Conservation (phyloP, 2,113 vertebrate species). For the Lycocorax pyrrhopterus region DNA sequence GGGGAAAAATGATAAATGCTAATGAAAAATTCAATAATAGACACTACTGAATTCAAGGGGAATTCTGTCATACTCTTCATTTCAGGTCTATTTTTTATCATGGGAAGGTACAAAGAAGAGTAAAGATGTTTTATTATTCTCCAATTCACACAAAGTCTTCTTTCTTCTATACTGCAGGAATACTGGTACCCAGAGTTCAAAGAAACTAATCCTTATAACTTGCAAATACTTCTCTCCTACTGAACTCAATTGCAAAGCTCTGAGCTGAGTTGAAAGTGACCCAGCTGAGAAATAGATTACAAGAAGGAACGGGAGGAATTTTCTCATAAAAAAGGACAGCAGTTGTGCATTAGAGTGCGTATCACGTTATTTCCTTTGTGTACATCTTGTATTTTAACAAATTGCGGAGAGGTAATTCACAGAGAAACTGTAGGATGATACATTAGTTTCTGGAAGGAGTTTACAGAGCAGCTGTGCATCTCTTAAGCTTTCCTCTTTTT, state of each 20-base stretch:
- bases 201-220: slow-evolving; percentile 1
- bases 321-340: not conserved
- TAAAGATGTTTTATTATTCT: not conserved
- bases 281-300: not conserved
- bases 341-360: not conserved
- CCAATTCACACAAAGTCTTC: not conserved
- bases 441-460: not conserved
- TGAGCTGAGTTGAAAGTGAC: not conserved
- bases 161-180: not conserved
- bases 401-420: not conserved
- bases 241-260: not conserved
- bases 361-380: not conserved
- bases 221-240: not conserved
- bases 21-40: slow-evolving; percentile 37
- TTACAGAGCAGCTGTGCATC: not conserved
- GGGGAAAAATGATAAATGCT: slow-evolving; percentile 10
- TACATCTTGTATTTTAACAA: not conserved
- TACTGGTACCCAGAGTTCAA: not conserved
- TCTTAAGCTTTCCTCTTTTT: not conserved
- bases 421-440: not conserved
- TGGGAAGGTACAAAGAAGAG: not conserved
- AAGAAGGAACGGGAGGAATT: not conserved
- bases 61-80: not conserved
- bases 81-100: not conserved
- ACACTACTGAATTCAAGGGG: not conserved